Evolutionary conservation across 2,888 invertebrate species (phyloP).

Genomic region (Pseudoips prasinana): DNA sequence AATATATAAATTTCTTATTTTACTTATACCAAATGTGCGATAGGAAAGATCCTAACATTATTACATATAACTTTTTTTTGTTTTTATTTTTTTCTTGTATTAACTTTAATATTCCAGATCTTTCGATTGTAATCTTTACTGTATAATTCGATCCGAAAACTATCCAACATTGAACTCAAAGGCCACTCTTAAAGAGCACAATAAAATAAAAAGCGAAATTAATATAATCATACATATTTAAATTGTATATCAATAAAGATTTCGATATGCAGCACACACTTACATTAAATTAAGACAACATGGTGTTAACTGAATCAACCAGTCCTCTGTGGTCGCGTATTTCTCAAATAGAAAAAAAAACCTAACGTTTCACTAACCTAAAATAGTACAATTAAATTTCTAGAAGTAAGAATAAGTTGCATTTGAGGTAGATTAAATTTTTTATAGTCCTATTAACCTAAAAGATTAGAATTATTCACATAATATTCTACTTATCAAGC

Average conservation of each 20-base stretch:
- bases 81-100: constrained; percentile 38
- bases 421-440: constrained; percentile 81
- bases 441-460: constrained; percentile 82
- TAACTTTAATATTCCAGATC: constrained; percentile 50
- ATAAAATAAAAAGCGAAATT: constrained; percentile 49
- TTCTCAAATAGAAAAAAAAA: constrained; percentile 64
- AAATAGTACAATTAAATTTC: constrained; percentile 67
- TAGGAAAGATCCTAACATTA: constrained; percentile 42
- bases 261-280: constrained; percentile 70
- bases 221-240: constrained; percentile 63
- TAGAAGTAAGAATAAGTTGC: constrained; percentile 76
- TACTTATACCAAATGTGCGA: constrained; percentile 44
- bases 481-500: constrained; percentile 61
- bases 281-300: constrained; percentile 56
- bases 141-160: constrained; percentile 30
- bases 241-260: constrained; percentile 61
- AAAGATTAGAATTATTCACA: constrained; percentile 77
- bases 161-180: constrained; percentile 39
- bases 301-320: constrained; percentile 44
- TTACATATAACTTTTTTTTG: constrained; percentile 28
- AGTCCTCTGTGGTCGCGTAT: constrained; percentile 50
- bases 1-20: constrained; percentile 38
- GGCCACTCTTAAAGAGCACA: constrained; percentile 47
- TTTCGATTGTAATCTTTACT: constrained; percentile 36
- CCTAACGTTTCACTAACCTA: constrained; percentile 74